Percentiles rank a stretch among this genome's conserved stretches.
Conservation (phyloP, 2,888 invertebrate genomes). For the Eupelmus urozonus region DNA sequence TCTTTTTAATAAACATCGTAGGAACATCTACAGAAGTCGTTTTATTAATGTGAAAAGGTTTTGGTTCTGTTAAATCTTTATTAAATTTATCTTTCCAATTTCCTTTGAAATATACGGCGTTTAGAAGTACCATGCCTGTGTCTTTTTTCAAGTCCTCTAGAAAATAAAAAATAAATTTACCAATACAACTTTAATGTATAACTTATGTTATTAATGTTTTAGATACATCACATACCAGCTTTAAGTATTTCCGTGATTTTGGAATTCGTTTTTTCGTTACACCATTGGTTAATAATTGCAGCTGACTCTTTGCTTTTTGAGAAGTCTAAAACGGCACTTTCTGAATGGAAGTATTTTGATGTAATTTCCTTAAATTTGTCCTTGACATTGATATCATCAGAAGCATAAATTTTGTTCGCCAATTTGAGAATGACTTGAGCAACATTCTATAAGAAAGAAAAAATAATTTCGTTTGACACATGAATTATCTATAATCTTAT, state of each 20-base stretch:
- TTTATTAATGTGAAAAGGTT: constrained; percentile 82
- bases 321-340: constrained; percentile 83
- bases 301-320: constrained; percentile 75
- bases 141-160: not conserved
- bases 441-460: constrained; percentile 67
- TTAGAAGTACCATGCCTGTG: constrained; percentile 85
- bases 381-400: constrained; percentile 78
- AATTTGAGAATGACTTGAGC: constrained; percentile 82
- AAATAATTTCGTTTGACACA: too few relatives aligned
- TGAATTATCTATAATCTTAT: too few relatives aligned
- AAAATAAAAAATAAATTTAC: not conserved
- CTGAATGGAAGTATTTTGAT: constrained; percentile 82
- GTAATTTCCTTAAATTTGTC: constrained; percentile 80
- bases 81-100: constrained; percentile 86
- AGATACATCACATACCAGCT: not conserved
- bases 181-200: not conserved
- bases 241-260: constrained; percentile 82
- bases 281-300: constrained; percentile 88
- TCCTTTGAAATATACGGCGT: constrained; percentile 93
- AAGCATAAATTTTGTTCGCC: constrained; percentile 86
- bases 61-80: constrained; percentile 79
- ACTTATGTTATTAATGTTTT: not conserved
- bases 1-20: constrained; percentile 84
- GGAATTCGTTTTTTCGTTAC: constrained; percentile 86
- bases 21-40: constrained; percentile 81